Evolutionary conservation across 1,140 invertebrate genomes (phyloP), one percentile per base, ranked within the genome.

Genomic region (Leptonema lineaticorne): DNA sequence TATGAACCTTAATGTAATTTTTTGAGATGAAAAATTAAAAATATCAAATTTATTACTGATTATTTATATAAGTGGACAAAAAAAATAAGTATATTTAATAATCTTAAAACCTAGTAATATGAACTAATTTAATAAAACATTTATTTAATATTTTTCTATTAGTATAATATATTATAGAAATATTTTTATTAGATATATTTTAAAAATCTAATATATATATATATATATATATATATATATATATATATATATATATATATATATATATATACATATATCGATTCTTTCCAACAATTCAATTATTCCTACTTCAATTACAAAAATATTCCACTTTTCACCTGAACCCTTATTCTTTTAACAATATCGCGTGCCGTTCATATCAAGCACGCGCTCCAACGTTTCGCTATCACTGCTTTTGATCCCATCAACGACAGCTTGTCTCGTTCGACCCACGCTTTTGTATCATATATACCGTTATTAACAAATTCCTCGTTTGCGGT

Each of bases 341-440:
- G 11, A 33, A 11, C 30, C 30, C 5, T 6, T 33, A 33, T 5
- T 33, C 11, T 33, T 33, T 33, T 33, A n/a, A 33, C 46, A 50
- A 6, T 16, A 18, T 58, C 27, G 56, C 56, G 56, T 58, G 56
- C 18, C 27, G 11, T 11, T n/a, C n/a, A n/a, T n/a, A 9, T 58
- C 24, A 9, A 33, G 16, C 56, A 27, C 56, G 57, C 57, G 57
- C 33, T 27, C 57, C 57, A 22, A 18, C 28, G 57, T 27, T 59
- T 59, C 24, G 8, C 57, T 30, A 59, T 59, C 28, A 16, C 57
- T 59, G 57, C 5, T 24, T 7, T 24, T 53, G 50, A 53, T 53
- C 50, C 50, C 50, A 53, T 53, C 50, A 53, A 53, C 50, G 22
- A n/a, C 50, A 53, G 50, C 50, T 22, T 53, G 50, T 53, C 50